phyloP scores from a whole-genome alignment of 2,113 vertebrate genomes.

The Ailuropoda melanoleuca region DNA sequence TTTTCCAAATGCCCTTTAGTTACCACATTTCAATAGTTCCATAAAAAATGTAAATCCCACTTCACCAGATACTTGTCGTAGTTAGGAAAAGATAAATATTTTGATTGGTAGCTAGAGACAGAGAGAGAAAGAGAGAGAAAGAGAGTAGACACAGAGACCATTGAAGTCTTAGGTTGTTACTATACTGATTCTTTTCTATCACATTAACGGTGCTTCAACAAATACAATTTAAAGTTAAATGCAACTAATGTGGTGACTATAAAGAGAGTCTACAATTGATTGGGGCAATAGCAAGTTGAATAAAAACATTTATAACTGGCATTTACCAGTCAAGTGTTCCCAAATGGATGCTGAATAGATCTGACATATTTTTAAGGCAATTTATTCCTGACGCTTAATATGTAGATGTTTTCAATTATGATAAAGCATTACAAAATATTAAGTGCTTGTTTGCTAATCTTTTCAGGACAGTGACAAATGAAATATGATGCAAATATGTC shows the following conservation, averaged over 20 bases:
- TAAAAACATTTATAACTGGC: constrained; percentile 25
- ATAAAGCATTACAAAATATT: constrained; percentile 25
- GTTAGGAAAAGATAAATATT: constrained; percentile 17
- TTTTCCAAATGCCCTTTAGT: not conserved
- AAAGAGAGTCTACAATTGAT: not conserved
- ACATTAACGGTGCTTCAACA: not conserved
- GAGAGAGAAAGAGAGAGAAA: not conserved
- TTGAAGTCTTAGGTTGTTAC: not conserved
- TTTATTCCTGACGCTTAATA: not conserved
- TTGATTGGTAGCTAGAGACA: not conserved
- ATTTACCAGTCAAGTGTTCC: constrained; percentile 10
- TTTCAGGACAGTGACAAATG: not conserved
- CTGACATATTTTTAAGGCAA: constrained; percentile 2
- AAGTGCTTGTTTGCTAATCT: not conserved
- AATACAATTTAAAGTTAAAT: constrained; percentile 16
- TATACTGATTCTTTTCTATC: not conserved
- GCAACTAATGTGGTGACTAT: constrained; percentile 24
- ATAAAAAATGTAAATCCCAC: not conserved
- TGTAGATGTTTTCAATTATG: constrained; percentile 1
- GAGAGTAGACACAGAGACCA: not conserved
- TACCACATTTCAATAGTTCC: not conserved
- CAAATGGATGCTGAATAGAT: constrained; percentile 13
- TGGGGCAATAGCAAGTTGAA: not conserved
- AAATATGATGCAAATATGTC: not conserved
- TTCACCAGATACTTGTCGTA: not conserved